Evolutionary conservation across 2,888 invertebrate species (phyloP).

Genomic region (Sinhomidia bicolor): DNA sequence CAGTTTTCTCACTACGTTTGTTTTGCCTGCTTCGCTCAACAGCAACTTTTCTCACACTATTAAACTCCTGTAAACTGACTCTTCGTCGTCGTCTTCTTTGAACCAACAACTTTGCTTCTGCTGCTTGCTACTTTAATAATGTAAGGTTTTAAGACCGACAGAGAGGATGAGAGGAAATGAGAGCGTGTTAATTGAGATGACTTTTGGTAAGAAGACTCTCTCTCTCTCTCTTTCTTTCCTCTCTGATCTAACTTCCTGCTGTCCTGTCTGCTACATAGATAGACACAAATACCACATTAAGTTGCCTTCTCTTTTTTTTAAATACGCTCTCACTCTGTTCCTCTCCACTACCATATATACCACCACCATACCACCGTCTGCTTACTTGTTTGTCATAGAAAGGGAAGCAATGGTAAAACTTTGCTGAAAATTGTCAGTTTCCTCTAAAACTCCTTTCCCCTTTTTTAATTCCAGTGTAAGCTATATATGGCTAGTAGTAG

Average conservation of each 20-base stretch:
- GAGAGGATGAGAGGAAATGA: conserved; percentile 52
- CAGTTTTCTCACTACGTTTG: not conserved
- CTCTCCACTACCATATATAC: not conserved
- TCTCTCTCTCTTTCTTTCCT: not conserved
- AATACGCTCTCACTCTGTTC: not conserved
- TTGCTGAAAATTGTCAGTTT: conserved; percentile 1
- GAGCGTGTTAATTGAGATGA: conserved; percentile 69
- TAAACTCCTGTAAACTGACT: not conserved
- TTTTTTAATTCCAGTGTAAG: conserved; percentile 48
- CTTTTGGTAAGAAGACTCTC: conserved; percentile 54
- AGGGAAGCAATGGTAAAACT: conserved; percentile 14
- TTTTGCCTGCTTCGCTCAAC: conserved; percentile 20
- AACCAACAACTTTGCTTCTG: not conserved
- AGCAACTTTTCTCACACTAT: conserved; percentile 34
- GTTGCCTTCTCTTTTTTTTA: not conserved
- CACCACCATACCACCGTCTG: not conserved
- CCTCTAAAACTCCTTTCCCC: not conserved
- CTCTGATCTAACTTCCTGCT: conserved; percentile 4
- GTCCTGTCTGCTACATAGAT: conserved; percentile 31
- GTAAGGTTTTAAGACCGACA: not conserved
- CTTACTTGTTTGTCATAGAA: not conserved
- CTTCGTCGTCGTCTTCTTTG: not conserved
- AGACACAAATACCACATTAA: not conserved
- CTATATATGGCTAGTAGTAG: conserved; percentile 10
- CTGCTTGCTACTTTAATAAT: too few relatives aligned